phyloP scores from a whole-genome alignment of 2,113 vertebrate species.

The Menidia beryllina region DNA sequence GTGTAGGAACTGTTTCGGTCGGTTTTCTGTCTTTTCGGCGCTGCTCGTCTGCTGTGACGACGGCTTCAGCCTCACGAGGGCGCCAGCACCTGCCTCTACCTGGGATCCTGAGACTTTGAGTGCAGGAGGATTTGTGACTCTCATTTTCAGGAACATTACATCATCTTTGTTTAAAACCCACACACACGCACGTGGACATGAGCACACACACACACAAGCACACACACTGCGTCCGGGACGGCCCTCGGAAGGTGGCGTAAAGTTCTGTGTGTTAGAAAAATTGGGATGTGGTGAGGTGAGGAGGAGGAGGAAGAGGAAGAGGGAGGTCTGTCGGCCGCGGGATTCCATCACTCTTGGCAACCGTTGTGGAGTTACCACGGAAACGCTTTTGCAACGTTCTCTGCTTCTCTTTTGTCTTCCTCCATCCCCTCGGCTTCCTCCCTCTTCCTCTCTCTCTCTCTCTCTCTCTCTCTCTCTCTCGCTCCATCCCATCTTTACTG shows the following conservation, averaged over 20 bases:
- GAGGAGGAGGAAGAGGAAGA: conserved; percentile 27
- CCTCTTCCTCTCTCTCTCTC: conserved; percentile 26
- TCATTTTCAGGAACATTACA: conserved; percentile 62
- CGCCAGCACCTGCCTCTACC: background rate
- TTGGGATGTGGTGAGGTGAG: conserved; percentile 24
- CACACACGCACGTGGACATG: conserved; percentile 11
- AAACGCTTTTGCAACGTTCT: conserved; percentile 66
- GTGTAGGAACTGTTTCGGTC: too few species aligned
- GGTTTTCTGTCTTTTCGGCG: too few species aligned
- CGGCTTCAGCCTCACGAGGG: conserved; percentile 9
- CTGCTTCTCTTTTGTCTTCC: conserved; percentile 62
- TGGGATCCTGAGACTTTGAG: conserved; percentile 29
- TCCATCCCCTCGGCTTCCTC: conserved; percentile 42
- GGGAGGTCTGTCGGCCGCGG: conserved; percentile 57
- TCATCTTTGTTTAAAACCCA: conserved; percentile 44
- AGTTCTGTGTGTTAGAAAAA: conserved; percentile 52
- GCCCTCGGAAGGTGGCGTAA: conserved; percentile 22
- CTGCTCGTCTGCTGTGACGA: background rate
- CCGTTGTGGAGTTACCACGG: conserved; percentile 74
- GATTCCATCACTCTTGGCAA: conserved; percentile 80
- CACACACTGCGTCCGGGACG: background rate
- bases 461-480: conserved; percentile 27
- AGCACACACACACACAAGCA: background rate
- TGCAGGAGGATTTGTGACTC: conserved; percentile 52
- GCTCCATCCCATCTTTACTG: conserved; percentile 43